Conservation (phyloP, 2,797 vertebrate genomes). For the Tokudaia tokunoshimensis region DNA sequence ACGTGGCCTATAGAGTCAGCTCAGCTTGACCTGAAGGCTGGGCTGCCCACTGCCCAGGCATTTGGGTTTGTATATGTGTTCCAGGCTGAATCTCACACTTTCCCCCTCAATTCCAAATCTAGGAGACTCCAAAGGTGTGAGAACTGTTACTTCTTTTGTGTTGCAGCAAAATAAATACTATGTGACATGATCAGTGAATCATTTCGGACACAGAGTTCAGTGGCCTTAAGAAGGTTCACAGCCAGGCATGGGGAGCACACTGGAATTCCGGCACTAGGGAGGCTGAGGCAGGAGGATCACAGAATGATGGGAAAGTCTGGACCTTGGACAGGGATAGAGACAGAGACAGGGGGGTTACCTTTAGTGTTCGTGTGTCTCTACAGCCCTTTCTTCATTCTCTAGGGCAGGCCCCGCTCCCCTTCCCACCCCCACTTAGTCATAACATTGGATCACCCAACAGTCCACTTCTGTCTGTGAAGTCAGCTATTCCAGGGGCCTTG, state of each 20-base stretch:
- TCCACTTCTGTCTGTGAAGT: not conserved
- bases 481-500: not conserved
- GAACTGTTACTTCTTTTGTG: not conserved
- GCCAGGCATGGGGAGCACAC: not conserved
- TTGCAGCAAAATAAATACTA: not conserved
- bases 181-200: not conserved
- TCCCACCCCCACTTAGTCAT: too few species aligned
- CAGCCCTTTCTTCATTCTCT: not conserved
- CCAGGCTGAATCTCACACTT: not conserved
- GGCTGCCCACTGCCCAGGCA: not conserved
- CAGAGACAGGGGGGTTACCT: not conserved
- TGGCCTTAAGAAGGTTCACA: not conserved
- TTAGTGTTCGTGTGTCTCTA: accelerated
- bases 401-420: not conserved
- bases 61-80: not conserved
- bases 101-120: not conserved
- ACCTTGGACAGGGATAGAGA: not conserved
- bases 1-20: not conserved
- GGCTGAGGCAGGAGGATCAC: not conserved
- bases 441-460: not conserved
- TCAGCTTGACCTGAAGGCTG: not conserved
- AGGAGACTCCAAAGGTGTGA: not conserved
- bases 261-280: not conserved
- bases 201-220: not conserved
- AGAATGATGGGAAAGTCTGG: not conserved